Base-by-base conservation (phyloP, 2,888 invertebrate genomes). In the Mesorhabditis belari region DNA sequence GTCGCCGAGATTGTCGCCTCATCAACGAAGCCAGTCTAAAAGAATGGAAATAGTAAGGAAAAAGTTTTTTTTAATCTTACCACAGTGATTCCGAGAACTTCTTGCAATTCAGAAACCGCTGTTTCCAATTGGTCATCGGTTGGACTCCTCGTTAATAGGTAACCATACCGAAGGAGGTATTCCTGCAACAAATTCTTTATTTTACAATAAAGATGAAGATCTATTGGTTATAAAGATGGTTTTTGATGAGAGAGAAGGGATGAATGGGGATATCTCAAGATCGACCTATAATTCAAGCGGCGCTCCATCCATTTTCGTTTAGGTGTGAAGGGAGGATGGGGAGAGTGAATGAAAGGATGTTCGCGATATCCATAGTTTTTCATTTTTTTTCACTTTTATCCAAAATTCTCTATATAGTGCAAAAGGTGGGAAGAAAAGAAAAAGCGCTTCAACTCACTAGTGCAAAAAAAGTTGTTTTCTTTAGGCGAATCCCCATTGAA, bases 21-120 rank as follows among this genome's bases (percentile, higher is more conserved):
- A 67, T 79, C 77, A 50, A 77, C 61, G 29, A 62, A 61, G 19
- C 78, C 80, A 23, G 74, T 78, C 57, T 50, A 62, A 35, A 35
- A 35, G n/a, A 35, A 35, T 35, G 44, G 44, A n/a, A 35, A 12
- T 35, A 12, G 17, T 12, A 35, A 17, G 1, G 44, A 1, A 17
- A 17, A n/a, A 35, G n/a, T 9, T 17, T 9, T 35, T 35, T n/a
- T 35, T 9, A 35, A 35, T 1, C 44, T n/a, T 12, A 23, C 19
- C 19, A 23, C 52, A 21, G 52, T 9, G n/a, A 51, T 23, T 23
- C 19, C 19, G 19, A 23, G 19, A n/a, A 23, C 19, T 12, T n/a
- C 52, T 21, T 19, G 52, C n/a, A 19, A 12, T 21, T 23, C 12
- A n/a, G 44, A 9, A 35, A 35, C 44, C 12, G 44, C 44, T n/a